These are phyloP conservation scores for Paedocypris sp. DNA, from an alignment of 2,113 vertebrate species.

Conservation along the genomic window DNA sequence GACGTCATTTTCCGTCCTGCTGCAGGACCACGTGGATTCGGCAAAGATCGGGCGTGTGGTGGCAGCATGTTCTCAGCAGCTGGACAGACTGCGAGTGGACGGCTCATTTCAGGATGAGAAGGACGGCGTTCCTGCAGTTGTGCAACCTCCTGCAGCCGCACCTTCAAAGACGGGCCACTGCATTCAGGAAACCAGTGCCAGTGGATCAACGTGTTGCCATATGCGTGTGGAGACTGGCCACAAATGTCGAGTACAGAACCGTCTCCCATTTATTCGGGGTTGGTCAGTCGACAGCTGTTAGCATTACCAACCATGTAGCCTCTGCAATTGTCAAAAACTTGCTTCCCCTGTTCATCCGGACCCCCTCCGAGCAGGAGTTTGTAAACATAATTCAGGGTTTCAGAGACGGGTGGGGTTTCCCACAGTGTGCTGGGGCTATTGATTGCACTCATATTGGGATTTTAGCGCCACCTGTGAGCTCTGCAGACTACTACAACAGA, in stretches of 20 bases:
- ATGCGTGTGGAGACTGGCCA: neutral
- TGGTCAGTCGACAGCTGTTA: neutral
- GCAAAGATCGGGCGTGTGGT: neutral
- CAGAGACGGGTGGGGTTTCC: neutral
- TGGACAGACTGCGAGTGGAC: neutral
- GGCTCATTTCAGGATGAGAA: neutral
- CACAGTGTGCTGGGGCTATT: slow-evolving; percentile 2
- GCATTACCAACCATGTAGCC: neutral
- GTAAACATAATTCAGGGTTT: neutral
- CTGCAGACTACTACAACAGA: slow-evolving; percentile 2
- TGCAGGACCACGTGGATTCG: no score
- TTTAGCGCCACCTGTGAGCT: neutral
- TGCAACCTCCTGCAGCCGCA: neutral
- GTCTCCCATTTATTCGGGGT: slow-evolving; percentile 12
- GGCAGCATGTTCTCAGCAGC: neutral
- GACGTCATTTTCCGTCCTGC: no score
- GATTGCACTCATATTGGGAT: slow-evolving; percentile 17
- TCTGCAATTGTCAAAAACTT: neutral
- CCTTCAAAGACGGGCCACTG: neutral
- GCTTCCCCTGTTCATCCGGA: neutral
- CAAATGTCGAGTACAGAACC: neutral
- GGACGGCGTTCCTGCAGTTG: neutral
- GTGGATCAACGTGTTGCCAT: slow-evolving; percentile 2
- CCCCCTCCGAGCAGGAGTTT: slow-evolving; percentile 1
- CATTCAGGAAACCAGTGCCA: neutral